Percentiles rank a stretch among this genome's conserved stretches.
Conservation (phyloP, 2,113 vertebrate genomes). For the Nipponia nippon region DNA sequence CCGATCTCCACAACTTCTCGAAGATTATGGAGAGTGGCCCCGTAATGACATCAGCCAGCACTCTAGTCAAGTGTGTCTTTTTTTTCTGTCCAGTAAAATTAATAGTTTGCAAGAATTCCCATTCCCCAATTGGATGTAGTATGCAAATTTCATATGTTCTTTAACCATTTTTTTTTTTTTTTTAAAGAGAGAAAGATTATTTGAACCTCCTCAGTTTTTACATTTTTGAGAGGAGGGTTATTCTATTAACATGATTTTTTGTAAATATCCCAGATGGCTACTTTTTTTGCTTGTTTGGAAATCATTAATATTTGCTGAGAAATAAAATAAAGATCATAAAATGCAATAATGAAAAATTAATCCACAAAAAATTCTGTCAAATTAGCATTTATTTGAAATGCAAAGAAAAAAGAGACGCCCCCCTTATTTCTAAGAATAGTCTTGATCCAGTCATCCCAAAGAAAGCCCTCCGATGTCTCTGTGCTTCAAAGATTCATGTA, state of each 20-base stretch:
- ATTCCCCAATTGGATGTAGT: neutral
- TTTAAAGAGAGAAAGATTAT: neutral
- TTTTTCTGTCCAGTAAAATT: neutral
- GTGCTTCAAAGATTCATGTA: neutral
- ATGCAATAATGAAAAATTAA: neutral
- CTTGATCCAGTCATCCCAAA: neutral
- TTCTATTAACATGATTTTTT: neutral
- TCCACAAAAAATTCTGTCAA: neutral
- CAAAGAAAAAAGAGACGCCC: neutral
- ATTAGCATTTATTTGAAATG: neutral
- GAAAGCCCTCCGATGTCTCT: neutral
- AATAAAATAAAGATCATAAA: neutral
- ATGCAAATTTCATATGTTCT: neutral
- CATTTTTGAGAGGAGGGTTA: neutral
- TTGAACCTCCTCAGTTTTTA: neutral
- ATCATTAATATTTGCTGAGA: neutral
- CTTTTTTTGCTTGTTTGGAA: neutral
- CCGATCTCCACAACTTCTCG: too few species aligned
- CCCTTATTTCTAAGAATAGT: neutral
- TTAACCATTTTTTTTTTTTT: neutral
- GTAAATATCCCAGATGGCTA: neutral
- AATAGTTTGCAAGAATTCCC: neutral
- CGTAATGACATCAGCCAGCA: too few species aligned
- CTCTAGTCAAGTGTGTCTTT: neutral
- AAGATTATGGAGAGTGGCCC: too few species aligned